A percentile compares a stretch with the other conserved stretches of the same genome.
Evolutionary conservation across 2,888 invertebrate genomes (phyloP).

Genomic region (Diogma glabrata): DNA sequence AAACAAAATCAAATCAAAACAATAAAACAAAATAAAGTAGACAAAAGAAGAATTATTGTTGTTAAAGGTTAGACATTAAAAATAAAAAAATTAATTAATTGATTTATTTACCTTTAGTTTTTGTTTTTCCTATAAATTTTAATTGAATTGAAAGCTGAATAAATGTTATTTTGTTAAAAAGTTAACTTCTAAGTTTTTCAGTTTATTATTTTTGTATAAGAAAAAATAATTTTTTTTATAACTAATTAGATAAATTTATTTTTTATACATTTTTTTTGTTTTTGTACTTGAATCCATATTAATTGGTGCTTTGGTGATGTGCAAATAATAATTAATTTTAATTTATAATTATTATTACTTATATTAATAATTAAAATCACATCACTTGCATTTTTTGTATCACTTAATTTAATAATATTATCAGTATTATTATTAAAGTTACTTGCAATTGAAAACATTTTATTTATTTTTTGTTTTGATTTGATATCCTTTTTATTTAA

Average conservation of each 20-base stretch:
- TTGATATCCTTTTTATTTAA: not conserved
- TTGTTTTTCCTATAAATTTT: too few species aligned
- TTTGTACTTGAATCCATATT: slow-evolving; percentile 8
- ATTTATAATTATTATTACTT: slow-evolving; percentile 1
- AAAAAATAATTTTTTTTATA: not conserved
- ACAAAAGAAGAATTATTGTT: too few species aligned
- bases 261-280: not conserved
- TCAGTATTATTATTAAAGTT: slow-evolving; percentile 7
- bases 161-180: too few species aligned
- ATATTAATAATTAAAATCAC: slow-evolving; percentile 8
- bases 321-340: slow-evolving; percentile 5
- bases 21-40: too few species aligned
- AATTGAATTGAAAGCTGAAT: too few species aligned
- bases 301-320: slow-evolving; percentile 9
- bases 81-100: too few species aligned
- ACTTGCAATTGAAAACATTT: too few species aligned
- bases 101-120: too few species aligned
- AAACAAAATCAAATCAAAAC: too few species aligned
- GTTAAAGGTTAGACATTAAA: too few species aligned
- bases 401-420: slow-evolving; percentile 6
- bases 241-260: slow-evolving; percentile 2
- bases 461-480: not conserved
- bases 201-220: too few species aligned
- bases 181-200: too few species aligned
- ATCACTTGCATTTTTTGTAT: slow-evolving; percentile 5